Evolutionary conservation across 2,113 vertebrate genomes (phyloP), one percentile per base, ranked within the genome.

Genomic region (Alligator sinensis): DNA sequence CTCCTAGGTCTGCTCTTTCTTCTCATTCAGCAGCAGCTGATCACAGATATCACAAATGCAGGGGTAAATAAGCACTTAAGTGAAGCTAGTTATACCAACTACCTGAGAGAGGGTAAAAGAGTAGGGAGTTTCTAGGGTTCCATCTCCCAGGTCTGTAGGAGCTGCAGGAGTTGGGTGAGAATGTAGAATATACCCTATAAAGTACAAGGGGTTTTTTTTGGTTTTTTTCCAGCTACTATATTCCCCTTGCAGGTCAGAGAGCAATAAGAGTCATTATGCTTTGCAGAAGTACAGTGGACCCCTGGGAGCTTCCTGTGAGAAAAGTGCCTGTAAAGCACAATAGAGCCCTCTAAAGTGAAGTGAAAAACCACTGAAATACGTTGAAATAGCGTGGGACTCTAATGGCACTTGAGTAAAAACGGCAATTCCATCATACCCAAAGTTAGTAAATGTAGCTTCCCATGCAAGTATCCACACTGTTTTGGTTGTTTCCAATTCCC

Each of bases 301-400:
- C 59, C 66, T 34, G 60, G 17, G 55, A 25, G 3, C 2, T 14
- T 55, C 4, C 17, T 22, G 25, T 9, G 5, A 6, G 14, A n/a
- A 28, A 12, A 16, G 81, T 82, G 80, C 47, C 55, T 54, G 21
- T 87, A 16, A 21, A 22, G 64, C 1, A 2, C 6, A 59, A 11
- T 86, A 38, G n/a, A 59, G 58, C 17, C 2, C n/a, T 2, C 27
- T 17, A 4, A 47, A 0, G 0, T 11, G 4, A 3, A 54, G 24
- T 47, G 55, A 9, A 7, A 57, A 77, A 54, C 25, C 34, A 22
- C 2, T 15, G n/a, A 79, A 72, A 77, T 27, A 5, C 58, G 24
- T 0, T 34, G 9, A 47, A 25, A 2, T 4, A 10, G 5, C 79
- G 61, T 24, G 57, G 85, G 30, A 3, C 13, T 61, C 47, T 5